Evolutionary conservation across 2,888 invertebrate genomes (phyloP).

Genomic region (Acronicta aceris): DNA sequence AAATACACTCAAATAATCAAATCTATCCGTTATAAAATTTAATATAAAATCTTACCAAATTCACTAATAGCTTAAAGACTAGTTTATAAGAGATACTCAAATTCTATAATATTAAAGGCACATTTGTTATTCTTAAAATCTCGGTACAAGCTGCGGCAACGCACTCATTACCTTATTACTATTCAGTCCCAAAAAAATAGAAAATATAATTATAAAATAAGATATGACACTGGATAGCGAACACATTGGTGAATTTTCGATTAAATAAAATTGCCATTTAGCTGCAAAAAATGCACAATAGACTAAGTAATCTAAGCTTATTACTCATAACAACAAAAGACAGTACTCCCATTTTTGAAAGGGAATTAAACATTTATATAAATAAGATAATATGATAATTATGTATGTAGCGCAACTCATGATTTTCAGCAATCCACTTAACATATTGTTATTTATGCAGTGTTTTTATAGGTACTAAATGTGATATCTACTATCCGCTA

Average conservation of each 20-base stretch:
- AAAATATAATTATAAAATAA: slow-evolving; percentile 5
- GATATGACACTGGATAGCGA: slow-evolving; percentile 25
- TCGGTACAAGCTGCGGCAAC: background rate
- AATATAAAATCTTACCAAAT: slow-evolving; percentile 26
- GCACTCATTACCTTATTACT: slow-evolving; percentile 4
- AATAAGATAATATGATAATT: too few species aligned
- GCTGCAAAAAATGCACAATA: slow-evolving; percentile 7
- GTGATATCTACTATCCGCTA: too few species aligned
- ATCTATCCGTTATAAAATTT: slow-evolving; percentile 14
- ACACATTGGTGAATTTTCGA: slow-evolving; percentile 18
- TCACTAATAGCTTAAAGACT: slow-evolving; percentile 47
- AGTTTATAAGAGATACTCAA: slow-evolving; percentile 49
- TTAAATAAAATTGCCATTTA: background rate
- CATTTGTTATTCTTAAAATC: slow-evolving; percentile 23
- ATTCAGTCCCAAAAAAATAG: slow-evolving; percentile 39
- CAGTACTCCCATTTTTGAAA: slow-evolving; percentile 6
- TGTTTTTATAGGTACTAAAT: background rate
- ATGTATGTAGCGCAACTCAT: background rate
- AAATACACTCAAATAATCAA: slow-evolving; percentile 2
- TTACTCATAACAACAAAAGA: slow-evolving; percentile 2
- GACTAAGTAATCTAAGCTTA: slow-evolving; percentile 9
- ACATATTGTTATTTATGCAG: background rate
- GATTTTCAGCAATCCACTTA: background rate
- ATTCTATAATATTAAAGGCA: slow-evolving; percentile 39
- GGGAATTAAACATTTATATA: slow-evolving; percentile 6